These are phyloP conservation scores for Diorhabda carinulata DNA, from an alignment of 1,140 invertebrate species.

Conservation along the genomic window DNA sequence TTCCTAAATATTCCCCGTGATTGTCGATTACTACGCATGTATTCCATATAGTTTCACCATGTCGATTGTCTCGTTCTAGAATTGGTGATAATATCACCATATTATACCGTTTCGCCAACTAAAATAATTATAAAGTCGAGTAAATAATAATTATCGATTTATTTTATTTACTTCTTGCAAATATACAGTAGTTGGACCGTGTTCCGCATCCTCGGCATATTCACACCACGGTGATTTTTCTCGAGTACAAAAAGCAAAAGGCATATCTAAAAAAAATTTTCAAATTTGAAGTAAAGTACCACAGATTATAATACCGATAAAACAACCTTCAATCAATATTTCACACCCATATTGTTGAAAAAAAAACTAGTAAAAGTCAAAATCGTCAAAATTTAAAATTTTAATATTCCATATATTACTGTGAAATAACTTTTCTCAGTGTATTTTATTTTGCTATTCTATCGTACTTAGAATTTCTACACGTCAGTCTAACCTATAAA, in stretches of 20 bases:
- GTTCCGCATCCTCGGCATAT: conserved; percentile 88
- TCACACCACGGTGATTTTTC: conserved; percentile 97
- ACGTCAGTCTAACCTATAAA: no score
- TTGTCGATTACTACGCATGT: conserved; percentile 92
- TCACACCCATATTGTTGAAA: no score
- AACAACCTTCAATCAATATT: no score
- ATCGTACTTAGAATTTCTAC: no score
- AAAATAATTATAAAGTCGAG: conserved; percentile 16
- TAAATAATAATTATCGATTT: background rate
- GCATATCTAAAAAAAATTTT: conserved; percentile 72
- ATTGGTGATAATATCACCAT: conserved; percentile 97
- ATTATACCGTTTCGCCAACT: conserved; percentile 80
- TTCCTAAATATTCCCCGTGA: conserved; percentile 83
- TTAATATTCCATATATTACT: no score
- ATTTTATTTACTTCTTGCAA: conserved; percentile 60
- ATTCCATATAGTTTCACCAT: conserved; percentile 93
- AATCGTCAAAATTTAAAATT: no score
- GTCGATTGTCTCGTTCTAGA: conserved; percentile 82
- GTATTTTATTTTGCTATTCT: no score
- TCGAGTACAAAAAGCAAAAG: conserved; percentile 96
- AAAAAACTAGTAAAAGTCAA: no score
- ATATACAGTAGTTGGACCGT: conserved; percentile 82
- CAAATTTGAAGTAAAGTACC: no score
- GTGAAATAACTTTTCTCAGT: no score
- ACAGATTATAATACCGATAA: no score